These are phyloP conservation scores for Kryptolebias marmoratus DNA, from an alignment of 2,113 vertebrate species.

Conservation along the genomic window DNA sequence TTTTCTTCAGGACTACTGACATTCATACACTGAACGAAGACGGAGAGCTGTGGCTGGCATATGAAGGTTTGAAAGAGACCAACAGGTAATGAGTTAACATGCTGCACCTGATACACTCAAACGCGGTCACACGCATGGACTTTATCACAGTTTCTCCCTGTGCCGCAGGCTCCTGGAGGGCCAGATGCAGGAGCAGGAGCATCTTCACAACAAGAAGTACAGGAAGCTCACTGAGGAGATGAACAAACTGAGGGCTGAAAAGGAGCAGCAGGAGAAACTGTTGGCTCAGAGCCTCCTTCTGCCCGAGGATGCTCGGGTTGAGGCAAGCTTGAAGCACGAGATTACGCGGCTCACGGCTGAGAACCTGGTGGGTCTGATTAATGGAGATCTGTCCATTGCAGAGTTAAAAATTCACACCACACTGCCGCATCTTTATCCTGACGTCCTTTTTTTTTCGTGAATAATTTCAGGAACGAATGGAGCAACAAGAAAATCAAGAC, in stretches of 20 bases:
- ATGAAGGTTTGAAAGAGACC: constrained; percentile 96
- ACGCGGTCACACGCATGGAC: not conserved
- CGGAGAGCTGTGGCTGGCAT: constrained; percentile 96
- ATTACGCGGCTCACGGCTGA: constrained; percentile 92
- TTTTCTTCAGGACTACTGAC: constrained; percentile 83
- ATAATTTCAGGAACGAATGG: constrained; percentile 88
- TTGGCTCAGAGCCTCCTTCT: constrained; percentile 88
- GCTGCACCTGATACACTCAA: not conserved
- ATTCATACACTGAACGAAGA: constrained; percentile 92
- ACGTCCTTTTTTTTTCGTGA: not conserved
- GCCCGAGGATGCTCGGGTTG: constrained; percentile 88
- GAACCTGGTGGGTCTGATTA: constrained; percentile 86
- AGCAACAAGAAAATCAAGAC: constrained; percentile 93
- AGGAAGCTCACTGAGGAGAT: constrained; percentile 85
- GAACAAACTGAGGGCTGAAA: constrained; percentile 87
- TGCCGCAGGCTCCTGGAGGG: constrained; percentile 86
- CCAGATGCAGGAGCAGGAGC: constrained; percentile 88
- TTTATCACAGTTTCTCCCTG: constrained; percentile 58
- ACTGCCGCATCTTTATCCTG: not conserved
- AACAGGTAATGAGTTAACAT: constrained; percentile 85
- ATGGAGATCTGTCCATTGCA: not conserved
- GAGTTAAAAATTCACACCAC: not conserved
- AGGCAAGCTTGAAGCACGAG: constrained; percentile 91
- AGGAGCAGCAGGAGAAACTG: constrained; percentile 89
- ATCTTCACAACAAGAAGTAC: constrained; percentile 82